Evolutionary conservation across 2,888 invertebrate species (phyloP).

Genomic region (Hirtodrosophila histrioides): DNA sequence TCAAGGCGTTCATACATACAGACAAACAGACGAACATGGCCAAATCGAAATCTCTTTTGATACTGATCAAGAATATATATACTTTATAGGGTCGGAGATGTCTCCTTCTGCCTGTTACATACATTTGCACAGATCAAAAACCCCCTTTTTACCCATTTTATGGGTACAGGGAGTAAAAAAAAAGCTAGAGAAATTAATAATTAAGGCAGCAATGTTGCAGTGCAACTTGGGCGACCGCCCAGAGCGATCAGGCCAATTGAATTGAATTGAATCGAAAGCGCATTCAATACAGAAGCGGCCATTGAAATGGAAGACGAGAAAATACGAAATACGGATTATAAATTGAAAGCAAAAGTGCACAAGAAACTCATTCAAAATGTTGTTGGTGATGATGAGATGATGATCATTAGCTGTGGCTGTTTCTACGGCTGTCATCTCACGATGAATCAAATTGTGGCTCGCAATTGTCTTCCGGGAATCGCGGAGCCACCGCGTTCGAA

Average conservation of each 20-base stretch:
- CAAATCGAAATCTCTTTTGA: too few species aligned
- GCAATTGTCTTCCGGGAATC: constrained; percentile 51
- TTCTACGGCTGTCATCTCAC: constrained; percentile 28
- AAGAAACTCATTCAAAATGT: constrained; percentile 27
- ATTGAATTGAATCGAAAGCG: constrained; percentile 51
- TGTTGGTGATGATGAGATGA: constrained; percentile 28
- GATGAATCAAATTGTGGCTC: constrained; percentile 47
- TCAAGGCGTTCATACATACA: too few species aligned
- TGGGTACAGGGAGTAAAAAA: too few species aligned
- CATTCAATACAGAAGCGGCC: constrained; percentile 52
- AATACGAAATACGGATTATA: constrained; percentile 20
- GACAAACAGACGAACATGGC: too few species aligned
- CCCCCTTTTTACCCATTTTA: too few species aligned
- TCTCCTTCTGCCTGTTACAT: too few species aligned
- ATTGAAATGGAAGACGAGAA: constrained; percentile 28
- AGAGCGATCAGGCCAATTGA: constrained; percentile 51
- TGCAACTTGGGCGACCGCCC: constrained; percentile 43
- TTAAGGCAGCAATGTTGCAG: constrained; percentile 42
- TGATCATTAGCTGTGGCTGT: constrained; percentile 17
- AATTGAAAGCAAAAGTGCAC: constrained; percentile 51
- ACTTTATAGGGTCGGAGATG: too few species aligned
- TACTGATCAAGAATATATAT: too few species aligned
- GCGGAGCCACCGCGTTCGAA: constrained; percentile 45
- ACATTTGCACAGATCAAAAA: too few species aligned
- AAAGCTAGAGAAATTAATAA: constrained; percentile 55